Evolutionary conservation across 2,113 vertebrate genomes (phyloP).

Genomic region (Halichoerus grypus): DNA sequence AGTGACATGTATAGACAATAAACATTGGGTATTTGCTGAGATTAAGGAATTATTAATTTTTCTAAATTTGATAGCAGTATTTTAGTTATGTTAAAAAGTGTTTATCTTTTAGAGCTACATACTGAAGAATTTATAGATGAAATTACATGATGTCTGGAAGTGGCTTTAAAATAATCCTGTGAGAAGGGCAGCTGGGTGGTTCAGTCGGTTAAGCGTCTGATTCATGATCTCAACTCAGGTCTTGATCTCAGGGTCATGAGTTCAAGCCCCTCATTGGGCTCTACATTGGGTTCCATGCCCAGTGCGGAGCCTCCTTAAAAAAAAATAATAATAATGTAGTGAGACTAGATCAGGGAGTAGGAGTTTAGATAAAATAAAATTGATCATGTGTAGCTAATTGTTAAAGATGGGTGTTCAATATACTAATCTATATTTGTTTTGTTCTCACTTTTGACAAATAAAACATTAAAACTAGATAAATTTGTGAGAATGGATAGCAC

Average conservation of each 20-base stretch:
- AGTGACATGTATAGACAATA: not conserved
- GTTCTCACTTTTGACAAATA: not conserved
- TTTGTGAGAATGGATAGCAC: not conserved
- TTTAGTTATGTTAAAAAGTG: not conserved
- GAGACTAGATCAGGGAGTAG: not conserved
- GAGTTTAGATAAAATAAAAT: not conserved
- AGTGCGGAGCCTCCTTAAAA: not conserved
- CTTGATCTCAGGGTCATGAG: not conserved
- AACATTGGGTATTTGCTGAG: not conserved
- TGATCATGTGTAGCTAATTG: not conserved
- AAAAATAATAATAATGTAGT: not conserved
- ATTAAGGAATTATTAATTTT: constrained; percentile 10
- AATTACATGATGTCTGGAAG: not conserved
- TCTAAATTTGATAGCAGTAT: not conserved
- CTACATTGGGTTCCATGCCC: not conserved
- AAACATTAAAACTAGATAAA: not conserved
- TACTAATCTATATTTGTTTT: not conserved
- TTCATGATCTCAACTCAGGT: not conserved
- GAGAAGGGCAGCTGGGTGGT: not conserved
- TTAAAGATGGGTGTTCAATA: not conserved
- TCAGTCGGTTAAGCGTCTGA: not conserved
- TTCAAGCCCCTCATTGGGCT: not conserved
- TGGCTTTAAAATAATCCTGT: not conserved
- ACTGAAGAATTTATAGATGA: not conserved
- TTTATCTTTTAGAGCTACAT: not conserved